A percentile compares a stretch with the other conserved stretches of the same genome.
Conservation (phyloP, 2,888 invertebrate species). For the Perizoma affinitatum region DNA sequence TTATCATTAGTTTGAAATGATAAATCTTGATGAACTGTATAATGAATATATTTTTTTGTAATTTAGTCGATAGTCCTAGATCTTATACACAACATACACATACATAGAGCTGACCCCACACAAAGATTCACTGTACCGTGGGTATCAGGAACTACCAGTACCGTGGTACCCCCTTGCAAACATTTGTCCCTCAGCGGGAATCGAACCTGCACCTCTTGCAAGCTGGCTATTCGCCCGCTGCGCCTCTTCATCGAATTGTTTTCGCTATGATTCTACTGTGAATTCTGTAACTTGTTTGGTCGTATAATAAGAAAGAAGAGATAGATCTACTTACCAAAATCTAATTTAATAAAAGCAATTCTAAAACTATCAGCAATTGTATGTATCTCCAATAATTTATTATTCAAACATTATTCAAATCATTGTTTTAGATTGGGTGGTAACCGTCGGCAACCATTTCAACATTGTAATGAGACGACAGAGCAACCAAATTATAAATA, state of each 20-base stretch:
- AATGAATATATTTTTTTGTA: constrained; percentile 1
- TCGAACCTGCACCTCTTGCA: too few species aligned
- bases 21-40: constrained; percentile 13
- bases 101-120: too few species aligned
- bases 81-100: too few species aligned
- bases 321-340: constrained; percentile 50
- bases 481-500: constrained; percentile 40
- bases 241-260: too few species aligned
- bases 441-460: constrained; percentile 48
- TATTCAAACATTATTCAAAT: constrained; percentile 25
- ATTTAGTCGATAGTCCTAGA: not conserved
- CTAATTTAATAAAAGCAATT: constrained; percentile 42
- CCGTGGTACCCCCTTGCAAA: too few species aligned
- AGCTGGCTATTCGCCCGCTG: too few species aligned
- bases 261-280: too few species aligned
- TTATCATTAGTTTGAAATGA: constrained; percentile 29
- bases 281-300: too few species aligned
- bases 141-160: too few species aligned
- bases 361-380: constrained; percentile 13
- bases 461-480: constrained; percentile 65
- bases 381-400: constrained; percentile 16
- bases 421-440: constrained; percentile 17
- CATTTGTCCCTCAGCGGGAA: too few species aligned
- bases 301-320: not conserved
- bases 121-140: too few species aligned